Evolutionary conservation across 2,113 vertebrate species (phyloP).

Genomic region (Oceanites oceanicus): DNA sequence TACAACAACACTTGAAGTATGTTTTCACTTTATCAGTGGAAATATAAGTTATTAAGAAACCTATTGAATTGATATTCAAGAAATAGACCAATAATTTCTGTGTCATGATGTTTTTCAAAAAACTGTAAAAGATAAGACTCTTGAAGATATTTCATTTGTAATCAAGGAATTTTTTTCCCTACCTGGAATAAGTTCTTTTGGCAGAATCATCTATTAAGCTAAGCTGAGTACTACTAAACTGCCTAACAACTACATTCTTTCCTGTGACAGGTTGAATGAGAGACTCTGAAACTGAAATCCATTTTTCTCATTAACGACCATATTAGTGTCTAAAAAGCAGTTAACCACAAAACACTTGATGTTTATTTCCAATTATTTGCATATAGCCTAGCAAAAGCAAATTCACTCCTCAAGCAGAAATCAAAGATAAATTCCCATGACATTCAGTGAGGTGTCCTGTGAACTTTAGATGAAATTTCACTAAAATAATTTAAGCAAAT

Average conservation of each 20-base stretch:
- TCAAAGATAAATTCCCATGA: neutral
- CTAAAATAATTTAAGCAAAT: conserved; percentile 69
- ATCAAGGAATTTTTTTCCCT: neutral
- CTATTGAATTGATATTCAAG: neutral
- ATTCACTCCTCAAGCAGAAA: conserved; percentile 5
- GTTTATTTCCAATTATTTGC: neutral
- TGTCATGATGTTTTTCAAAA: neutral
- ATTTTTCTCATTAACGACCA: conserved; percentile 15
- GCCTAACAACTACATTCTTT: neutral
- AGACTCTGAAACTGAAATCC: neutral
- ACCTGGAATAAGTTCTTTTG: neutral
- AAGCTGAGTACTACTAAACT: neutral
- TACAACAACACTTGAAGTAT: neutral
- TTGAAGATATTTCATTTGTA: neutral
- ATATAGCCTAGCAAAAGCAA: neutral
- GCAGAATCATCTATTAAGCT: neutral
- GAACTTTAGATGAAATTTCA: conserved; percentile 62
- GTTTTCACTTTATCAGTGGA: conserved; percentile 22
- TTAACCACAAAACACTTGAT: neutral
- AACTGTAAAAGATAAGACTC: neutral
- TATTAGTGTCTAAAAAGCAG: neutral
- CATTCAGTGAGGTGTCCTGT: conserved; percentile 31
- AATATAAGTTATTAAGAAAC: neutral
- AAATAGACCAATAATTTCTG: neutral
- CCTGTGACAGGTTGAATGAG: neutral